These are phyloP conservation scores for Podarcis raffonei DNA, from an alignment of 2,113 vertebrate species.

Conservation along the genomic window DNA sequence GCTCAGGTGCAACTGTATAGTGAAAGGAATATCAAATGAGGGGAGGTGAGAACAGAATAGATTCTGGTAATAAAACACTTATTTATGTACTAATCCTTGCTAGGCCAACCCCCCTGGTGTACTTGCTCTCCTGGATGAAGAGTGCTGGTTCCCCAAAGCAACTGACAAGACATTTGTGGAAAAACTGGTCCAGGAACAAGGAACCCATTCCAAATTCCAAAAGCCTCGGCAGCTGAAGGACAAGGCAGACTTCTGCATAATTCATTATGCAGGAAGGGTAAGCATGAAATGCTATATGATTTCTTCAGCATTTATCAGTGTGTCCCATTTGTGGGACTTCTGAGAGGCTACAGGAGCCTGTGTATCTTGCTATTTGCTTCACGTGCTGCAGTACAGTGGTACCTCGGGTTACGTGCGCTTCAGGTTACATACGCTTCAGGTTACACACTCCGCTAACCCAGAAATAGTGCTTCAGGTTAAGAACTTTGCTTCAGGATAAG, in stretches of 20 bases:
- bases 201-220: slow-evolving; percentile 95
- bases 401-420: no score
- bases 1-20: not conserved
- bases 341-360: not conserved
- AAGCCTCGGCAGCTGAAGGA: slow-evolving; percentile 96
- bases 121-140: slow-evolving; percentile 93
- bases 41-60: not conserved
- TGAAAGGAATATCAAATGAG: not conserved
- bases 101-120: slow-evolving; percentile 96
- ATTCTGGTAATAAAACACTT: not conserved
- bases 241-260: slow-evolving; percentile 97
- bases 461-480: no score
- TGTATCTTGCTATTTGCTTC: not conserved
- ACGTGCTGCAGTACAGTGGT: not conserved
- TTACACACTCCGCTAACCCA: no score
- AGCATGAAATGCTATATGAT: slow-evolving; percentile 1
- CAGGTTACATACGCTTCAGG: no score
- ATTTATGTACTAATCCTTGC: not conserved
- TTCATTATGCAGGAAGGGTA: slow-evolving; percentile 97
- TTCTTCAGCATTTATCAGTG: not conserved
- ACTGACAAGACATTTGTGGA: slow-evolving; percentile 98
- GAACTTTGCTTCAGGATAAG: no score
- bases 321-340: not conserved
- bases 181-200: slow-evolving; percentile 95
- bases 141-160: slow-evolving; percentile 99